Evolutionary conservation across 2,797 vertebrate species (phyloP).

Genomic region (Helostoma temminkii): DNA sequence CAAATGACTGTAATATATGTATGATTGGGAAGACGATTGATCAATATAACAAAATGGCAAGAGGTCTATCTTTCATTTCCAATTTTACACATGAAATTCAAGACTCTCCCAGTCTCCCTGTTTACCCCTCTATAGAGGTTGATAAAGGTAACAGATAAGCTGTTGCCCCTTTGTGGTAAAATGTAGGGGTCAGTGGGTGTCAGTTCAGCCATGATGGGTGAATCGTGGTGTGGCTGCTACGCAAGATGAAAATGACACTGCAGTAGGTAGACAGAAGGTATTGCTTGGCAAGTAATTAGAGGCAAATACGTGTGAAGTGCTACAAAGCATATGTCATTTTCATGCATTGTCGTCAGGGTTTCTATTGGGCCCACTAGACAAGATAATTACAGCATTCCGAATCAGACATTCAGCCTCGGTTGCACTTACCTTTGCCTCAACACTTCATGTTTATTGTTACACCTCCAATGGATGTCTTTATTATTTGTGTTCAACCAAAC

Average conservation of each 20-base stretch:
- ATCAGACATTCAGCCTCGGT: background rate
- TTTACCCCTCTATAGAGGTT: no score
- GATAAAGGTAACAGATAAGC: conserved; percentile 34
- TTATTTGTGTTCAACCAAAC: conserved; percentile 7
- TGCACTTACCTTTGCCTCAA: conserved; percentile 10
- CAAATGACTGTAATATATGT: no score
- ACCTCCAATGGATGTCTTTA: background rate
- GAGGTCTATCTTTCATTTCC: no score
- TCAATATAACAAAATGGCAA: no score
- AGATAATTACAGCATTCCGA: background rate
- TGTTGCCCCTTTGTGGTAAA: conserved; percentile 8
- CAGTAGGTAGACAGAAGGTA: background rate
- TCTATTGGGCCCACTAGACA: background rate
- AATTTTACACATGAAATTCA: no score
- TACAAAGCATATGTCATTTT: background rate
- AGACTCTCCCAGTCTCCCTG: no score
- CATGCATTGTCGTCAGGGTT: background rate
- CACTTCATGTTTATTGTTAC: conserved; percentile 8
- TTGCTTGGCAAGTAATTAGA: background rate
- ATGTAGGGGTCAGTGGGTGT: conserved; percentile 19
- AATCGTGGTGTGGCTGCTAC: conserved; percentile 26
- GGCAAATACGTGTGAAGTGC: background rate
- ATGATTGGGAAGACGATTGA: no score
- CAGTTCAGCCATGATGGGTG: background rate
- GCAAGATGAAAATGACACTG: background rate